Evolutionary conservation across 2,888 invertebrate species (phyloP), one percentile per base, ranked within the genome.

Genomic region (Anagyrus pseudococci): DNA sequence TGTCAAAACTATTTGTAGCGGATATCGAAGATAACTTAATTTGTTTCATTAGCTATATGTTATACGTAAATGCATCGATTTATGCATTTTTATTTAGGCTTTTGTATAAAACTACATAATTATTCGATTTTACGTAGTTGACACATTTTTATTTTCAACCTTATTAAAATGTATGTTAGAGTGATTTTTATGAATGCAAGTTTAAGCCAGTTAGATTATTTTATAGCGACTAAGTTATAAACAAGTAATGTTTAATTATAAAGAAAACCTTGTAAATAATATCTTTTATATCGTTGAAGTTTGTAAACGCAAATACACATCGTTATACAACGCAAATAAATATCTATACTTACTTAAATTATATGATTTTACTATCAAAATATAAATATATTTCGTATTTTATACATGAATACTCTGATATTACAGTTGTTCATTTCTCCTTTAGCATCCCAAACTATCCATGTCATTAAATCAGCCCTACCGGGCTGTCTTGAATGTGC

Each of bases 331-430:
- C 69, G 69, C 66, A 72, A 72, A 71, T 70, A 68, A 68, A 71
- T 64, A 71, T 76, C 75, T 74, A 77, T 77, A 75, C 75, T 75
- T 78, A 73, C 75, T 73, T 77, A 77, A 78, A 76, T 78, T 78
- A 79, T 77, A 77, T 73, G 71, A 70, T 68, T 56, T 72, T 74
- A 72, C 72, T 76, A 75, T 73, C 64, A 73, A 75, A 70, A 73
- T 67, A 72, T 73, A 73, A 76, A 77, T 77, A 79, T 77, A 77
- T 77, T 78, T 78, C 77, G 71, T 77, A 78, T 78, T 78, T 77
- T 77, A 77, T 76, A 77, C 67, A 74, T 50, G 55, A 57, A 37
- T 44, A n/a, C n/a, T n/a, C n/a, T n/a, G n/a, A n/a, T n/a, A n/a
- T n/a, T n/a, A n/a, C n/a, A n/a, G 49, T 56, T 17, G 17, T 37